Evolutionary conservation across 1,140 invertebrate species (phyloP), one percentile per base, ranked within the genome.

Genomic region (Anastatus disparis): DNA sequence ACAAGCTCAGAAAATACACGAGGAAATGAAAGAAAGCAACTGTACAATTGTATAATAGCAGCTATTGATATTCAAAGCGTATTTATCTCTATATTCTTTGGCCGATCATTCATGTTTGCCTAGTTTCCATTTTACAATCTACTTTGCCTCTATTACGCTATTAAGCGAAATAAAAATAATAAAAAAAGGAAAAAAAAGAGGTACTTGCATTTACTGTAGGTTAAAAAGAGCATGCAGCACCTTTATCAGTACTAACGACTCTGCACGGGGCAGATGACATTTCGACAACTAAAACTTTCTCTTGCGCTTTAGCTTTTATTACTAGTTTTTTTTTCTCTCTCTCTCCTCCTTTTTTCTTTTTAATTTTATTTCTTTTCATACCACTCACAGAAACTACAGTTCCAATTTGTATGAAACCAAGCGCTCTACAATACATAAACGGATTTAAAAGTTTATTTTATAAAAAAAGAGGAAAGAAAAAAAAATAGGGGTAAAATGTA

Each of bases 381-480:
- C 48, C 48, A 50, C 48, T 50, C 48, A n/a, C 48, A 50, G 48
- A 50, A 50, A n/a, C n/a, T n/a, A n/a, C 20, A 6, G 22, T 20
- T 50, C 48, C 17, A 50, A 13, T 44, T 15, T n/a, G 31, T 35
- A 35, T 35, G 31, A 35, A 35, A 4, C 4, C 31, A 6, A 35
- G 31, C 31, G n/a, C n/a, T n/a, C n/a, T n/a, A n/a, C n/a, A 35
- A n/a, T 4, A n/a, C 42, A 44, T 44, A 44, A 44, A 17, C 15
- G 42, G 42, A 44, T 44, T 17, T 44, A 50, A n/a, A 50, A 50
- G 48, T 50, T 50, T 50, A 24, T 24, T 50, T 20, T 50, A 50
- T 22, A 50, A 44, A 44, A 15, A n/a, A n/a, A n/a, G n/a, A n/a
- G n/a, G 42, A 44, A 15, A 13, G 42, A 44, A 15, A 17, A 15